Evolutionary conservation across 2,113 vertebrate species (phyloP).

Genomic region (Candoia aspera): DNA sequence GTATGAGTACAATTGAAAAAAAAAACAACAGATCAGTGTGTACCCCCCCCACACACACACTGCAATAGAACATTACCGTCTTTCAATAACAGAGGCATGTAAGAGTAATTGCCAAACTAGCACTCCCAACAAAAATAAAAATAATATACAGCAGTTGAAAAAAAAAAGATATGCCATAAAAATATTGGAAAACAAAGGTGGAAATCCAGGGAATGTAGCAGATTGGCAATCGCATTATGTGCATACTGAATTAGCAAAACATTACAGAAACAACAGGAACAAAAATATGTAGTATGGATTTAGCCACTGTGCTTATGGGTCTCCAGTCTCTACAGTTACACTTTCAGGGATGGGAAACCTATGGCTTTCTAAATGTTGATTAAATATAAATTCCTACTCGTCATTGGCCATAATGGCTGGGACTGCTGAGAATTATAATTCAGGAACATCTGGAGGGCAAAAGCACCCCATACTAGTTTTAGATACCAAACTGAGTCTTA

Average conservation of each 20-base stretch:
- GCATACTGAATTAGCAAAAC: not conserved
- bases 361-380: conserved; percentile 2
- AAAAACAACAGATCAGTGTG: not conserved
- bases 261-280: not conserved
- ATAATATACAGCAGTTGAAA: not conserved
- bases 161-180: not conserved
- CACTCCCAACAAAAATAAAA: not conserved
- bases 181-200: not conserved
- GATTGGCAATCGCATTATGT: not conserved
- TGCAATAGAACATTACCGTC: not conserved
- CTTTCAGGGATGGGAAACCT: not conserved
- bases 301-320: not conserved
- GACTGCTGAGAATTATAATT: not conserved
- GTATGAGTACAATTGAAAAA: not conserved
- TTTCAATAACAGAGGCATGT: not conserved
- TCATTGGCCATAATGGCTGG: not conserved
- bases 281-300: not conserved
- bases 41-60: not conserved
- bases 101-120: not conserved
- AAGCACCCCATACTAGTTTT: not conserved
- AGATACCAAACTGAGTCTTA: not conserved
- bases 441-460: not conserved
- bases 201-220: not conserved
- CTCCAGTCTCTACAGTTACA: not conserved
- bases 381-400: not conserved